These are phyloP conservation scores for Solenodon paradoxus DNA, from an alignment of 2,113 vertebrate species.

Conservation along the genomic window DNA sequence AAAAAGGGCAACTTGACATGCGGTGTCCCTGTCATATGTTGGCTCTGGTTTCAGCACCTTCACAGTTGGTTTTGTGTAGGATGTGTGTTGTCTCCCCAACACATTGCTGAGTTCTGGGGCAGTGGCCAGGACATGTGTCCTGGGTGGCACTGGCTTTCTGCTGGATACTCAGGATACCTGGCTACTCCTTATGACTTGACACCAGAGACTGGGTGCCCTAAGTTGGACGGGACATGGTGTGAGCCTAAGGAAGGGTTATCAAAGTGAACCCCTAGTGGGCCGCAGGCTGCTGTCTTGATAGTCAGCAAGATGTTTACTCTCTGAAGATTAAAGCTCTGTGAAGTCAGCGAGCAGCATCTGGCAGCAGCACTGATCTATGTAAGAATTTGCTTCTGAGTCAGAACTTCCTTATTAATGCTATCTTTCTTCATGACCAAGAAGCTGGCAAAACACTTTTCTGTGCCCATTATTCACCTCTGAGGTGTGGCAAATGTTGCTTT, in stretches of 20 bases:
- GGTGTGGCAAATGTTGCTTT: background rate
- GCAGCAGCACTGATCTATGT: background rate
- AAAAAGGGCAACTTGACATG: background rate
- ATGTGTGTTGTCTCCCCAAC: background rate
- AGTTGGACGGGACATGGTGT: background rate
- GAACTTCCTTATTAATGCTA: background rate
- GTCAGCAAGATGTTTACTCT: background rate
- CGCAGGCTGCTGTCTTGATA: background rate
- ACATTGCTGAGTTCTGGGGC: background rate
- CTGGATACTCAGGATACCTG: too few relatives aligned
- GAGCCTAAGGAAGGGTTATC: background rate
- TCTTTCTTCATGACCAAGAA: constrained; percentile 45
- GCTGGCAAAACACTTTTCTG: constrained; percentile 43
- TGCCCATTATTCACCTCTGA: constrained; percentile 9
- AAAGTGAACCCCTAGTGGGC: background rate
- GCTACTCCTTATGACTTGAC: background rate
- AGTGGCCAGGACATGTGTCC: background rate
- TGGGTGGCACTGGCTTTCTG: background rate
- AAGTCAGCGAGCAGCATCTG: background rate
- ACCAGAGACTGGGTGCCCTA: background rate
- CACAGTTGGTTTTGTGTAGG: background rate
- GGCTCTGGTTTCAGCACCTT: background rate
- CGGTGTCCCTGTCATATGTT: fast-evolving
- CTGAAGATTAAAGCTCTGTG: background rate
- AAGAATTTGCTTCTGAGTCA: constrained; percentile 21